Evolutionary conservation across 2,888 invertebrate genomes (phyloP), one percentile per base, ranked within the genome.

Genomic region (Lasioglossum pauxillum): DNA sequence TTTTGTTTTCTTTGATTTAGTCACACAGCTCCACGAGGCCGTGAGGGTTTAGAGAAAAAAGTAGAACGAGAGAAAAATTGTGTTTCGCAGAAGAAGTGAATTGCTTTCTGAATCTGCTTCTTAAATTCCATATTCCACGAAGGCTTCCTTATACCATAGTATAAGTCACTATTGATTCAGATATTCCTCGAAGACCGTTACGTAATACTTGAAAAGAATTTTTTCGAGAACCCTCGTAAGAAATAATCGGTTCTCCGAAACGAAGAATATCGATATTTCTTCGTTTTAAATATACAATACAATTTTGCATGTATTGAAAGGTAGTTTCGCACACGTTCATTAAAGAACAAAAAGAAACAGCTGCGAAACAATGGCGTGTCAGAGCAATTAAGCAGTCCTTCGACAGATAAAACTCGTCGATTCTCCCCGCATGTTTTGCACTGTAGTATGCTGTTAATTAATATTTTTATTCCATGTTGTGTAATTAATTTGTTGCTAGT

Each of bases 341-440:
- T 38, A 49, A 60, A 35, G 44, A 76, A 35, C 31, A 73, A 31
- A 16, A 83, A 74, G n/a, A 41, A 78, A 84, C 57, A 49, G n/a
- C 23, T 23, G 57, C 38, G 75, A 77, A 16, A 53, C 77, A 78
- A 64, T 41, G 73, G 46, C 38, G 49, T 78, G 71, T 84, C 57
- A n/a, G 75, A 75, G 78, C 75, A 71, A 84, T 84, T 74, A 78
- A 60, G 38, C 46, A 19, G 57, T 31, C 77, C 69, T 83, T 78
- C 60, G 41, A 23, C n/a, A 31, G 38, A 57, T 31, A n/a, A 78
- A 27, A n/a, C 57, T 57, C n/a, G 38, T 16, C 41, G 60, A 75
- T 84, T 75, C 53, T 75, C n/a, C 41, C 31, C 23, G 78, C 73
- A n/a, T 5, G 12, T 78, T 75, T 35, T 78, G n/a, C 31, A 44